Conservation (phyloP, 2,797 vertebrate species). For the Peromyscus aztecus region DNA sequence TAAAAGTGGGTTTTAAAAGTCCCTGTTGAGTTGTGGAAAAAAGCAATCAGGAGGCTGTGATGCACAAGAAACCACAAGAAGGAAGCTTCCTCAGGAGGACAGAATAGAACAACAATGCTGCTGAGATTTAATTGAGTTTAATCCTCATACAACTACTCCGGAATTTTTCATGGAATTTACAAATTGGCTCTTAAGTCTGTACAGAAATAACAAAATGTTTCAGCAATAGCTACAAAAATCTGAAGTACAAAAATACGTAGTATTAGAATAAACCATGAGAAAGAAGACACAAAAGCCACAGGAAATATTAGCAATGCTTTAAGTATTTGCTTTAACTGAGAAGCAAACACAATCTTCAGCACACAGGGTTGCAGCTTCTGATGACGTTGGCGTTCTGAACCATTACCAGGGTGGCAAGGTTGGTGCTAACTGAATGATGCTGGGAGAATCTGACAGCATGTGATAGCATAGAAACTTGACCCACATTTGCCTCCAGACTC, state of each 20-base stretch:
- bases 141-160: neutral
- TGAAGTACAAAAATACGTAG: neutral
- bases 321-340: neutral
- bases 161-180: neutral
- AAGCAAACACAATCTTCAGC: neutral
- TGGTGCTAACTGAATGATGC: neutral
- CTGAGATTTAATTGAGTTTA: neutral
- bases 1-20: neutral
- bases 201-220: neutral
- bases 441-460: neutral
- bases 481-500: neutral
- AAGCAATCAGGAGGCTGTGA: neutral
- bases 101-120: neutral
- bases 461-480: neutral
- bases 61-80: neutral
- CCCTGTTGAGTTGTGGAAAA: neutral
- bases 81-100: neutral
- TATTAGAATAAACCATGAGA: neutral
- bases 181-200: constrained; percentile 18
- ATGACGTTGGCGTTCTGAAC: neutral
- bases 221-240: neutral
- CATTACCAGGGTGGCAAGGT: too few relatives aligned
- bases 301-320: neutral
- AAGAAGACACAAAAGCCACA: neutral
- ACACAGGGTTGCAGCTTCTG: neutral